phyloP scores from a whole-genome alignment of 1,140 invertebrate species.

The Glossosoma conforme region DNA sequence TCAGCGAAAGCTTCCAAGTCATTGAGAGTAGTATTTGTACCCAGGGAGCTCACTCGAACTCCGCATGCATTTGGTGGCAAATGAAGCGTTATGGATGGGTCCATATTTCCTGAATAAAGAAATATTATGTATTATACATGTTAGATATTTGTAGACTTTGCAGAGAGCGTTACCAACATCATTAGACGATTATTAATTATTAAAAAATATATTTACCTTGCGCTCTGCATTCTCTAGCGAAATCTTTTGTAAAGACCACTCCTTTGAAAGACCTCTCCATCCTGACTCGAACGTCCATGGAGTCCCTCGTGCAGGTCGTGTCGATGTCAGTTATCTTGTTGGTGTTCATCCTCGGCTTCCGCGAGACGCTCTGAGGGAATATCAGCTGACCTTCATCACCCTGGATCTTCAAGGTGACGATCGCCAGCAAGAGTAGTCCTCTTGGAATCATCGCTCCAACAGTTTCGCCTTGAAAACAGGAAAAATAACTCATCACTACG shows the following conservation, averaged over 20 bases:
- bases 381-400: conserved; percentile 20
- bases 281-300: conserved; percentile 50
- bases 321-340: conserved; percentile 44
- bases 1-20: conserved; percentile 44
- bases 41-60: conserved; percentile 52
- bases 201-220: conserved; percentile 39
- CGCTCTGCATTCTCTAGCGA: conserved; percentile 59
- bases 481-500: too few relatives aligned
- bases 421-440: conserved; percentile 13
- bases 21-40: conserved; percentile 30
- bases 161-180: neutral
- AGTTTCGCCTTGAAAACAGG: conserved; percentile 4
- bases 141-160: neutral
- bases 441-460: conserved; percentile 22
- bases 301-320: conserved; percentile 52
- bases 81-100: conserved; percentile 47
- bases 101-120: conserved; percentile 38
- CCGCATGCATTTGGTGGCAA: conserved; percentile 62
- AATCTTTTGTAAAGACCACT: conserved; percentile 64
- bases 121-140: neutral
- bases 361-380: conserved; percentile 25
- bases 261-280: conserved; percentile 63
- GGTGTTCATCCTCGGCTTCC: conserved; percentile 29
- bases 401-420: conserved; percentile 1
- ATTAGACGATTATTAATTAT: neutral